These are phyloP conservation scores for Caenorhabditis sp. DNA, from an alignment of 2,888 invertebrate species.

Conservation along the genomic window DNA sequence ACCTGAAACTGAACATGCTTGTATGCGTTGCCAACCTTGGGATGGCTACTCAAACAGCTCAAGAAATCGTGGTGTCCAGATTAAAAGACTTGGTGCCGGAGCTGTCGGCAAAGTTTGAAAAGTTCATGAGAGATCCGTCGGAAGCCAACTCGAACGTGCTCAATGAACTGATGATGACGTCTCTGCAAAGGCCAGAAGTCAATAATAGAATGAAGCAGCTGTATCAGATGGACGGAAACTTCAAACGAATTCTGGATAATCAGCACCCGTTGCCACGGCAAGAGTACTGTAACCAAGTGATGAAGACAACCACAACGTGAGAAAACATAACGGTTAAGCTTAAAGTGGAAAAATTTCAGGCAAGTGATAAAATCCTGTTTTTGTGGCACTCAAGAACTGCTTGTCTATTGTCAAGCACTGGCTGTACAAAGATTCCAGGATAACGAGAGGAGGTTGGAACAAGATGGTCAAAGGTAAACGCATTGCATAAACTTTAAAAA, in stretches of 20 bases:
- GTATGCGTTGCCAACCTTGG: too few species aligned
- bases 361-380: constrained; percentile 30
- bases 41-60: too few species aligned
- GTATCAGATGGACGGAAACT: neutral
- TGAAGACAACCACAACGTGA: neutral
- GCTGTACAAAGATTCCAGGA: constrained; percentile 11
- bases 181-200: constrained; percentile 15
- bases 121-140: too few species aligned
- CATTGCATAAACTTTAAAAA: too few species aligned
- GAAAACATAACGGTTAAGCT: too few species aligned
- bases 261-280: constrained; percentile 39
- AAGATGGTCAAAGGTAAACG: too few species aligned
- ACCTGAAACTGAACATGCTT: too few species aligned
- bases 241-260: constrained; percentile 32
- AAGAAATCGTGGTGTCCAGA: too few species aligned
- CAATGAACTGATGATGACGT: neutral
- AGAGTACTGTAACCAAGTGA: constrained; percentile 25
- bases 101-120: too few species aligned
- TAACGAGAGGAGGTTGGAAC: too few species aligned
- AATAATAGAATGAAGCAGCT: constrained; percentile 26
- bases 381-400: constrained; percentile 33
- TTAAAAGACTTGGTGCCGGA: too few species aligned
- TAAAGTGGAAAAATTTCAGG: constrained; percentile 28
- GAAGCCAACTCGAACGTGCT: too few species aligned
- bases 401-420: constrained; percentile 60